Evolutionary conservation across 2,113 vertebrate species (phyloP), one percentile per base, ranked within the genome.

Genomic region (Triplophysa tibetana): DNA sequence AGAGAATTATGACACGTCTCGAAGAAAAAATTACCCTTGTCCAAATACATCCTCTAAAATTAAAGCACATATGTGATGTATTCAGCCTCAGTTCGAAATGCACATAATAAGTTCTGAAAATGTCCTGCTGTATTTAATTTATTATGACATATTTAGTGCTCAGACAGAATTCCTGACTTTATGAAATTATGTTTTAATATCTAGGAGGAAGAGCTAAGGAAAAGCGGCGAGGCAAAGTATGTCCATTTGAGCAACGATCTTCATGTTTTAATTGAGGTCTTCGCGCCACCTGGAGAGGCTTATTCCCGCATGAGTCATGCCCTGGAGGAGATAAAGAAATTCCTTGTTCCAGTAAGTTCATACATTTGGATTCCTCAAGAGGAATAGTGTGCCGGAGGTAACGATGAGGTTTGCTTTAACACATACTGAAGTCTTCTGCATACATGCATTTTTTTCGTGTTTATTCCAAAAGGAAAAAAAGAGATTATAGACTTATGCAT

Each of bases 221-320:
- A 96, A 91, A 96, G 97, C 16, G 96, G 96, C 50, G 98, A 99
- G 91, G 95, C 96, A 86, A 99, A 99, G 90, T 98, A 98, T 0
- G 93, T 93, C 2, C 98, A 99, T 91, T 93, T 99, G 93, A 97
- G 94, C 89, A 96, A 98, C 41, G 98, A 99, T 89, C 96, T 99
- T 76, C 98, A 99, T 0, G 98, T 99, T 87, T 93, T 99, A 93
- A 99, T 99, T 92, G 98, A 99, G 94, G 98, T 99, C 85, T 99
- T 99, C 84, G 97, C 97, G 87, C 97, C 98, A 81, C 97, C 98
- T 64, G 97, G 97, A 85, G 97, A 99, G 88, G 98, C 98, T 1
- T 98, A 99, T 92, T 98, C 97, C 90, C 95, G 98, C 29, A 99
- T 99, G 98, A 99, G 98, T 92, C 97, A 98, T 81, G 98, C 97